Evolutionary conservation across 1,140 invertebrate genomes (phyloP).

Genomic region (Theocolax elegans): DNA sequence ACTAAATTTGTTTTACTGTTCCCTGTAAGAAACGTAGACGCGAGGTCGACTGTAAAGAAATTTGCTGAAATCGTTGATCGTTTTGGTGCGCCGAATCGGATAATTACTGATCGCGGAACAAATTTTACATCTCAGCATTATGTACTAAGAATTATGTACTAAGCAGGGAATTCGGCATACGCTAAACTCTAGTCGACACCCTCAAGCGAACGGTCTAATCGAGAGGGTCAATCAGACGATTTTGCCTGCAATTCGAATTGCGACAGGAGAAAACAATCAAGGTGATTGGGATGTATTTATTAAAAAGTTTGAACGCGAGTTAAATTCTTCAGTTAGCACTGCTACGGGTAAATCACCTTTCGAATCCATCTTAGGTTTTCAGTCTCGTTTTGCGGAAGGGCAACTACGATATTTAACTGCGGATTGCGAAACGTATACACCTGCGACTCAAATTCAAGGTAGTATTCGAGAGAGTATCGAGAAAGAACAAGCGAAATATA

Average conservation of each 20-base stretch:
- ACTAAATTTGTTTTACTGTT: constrained; percentile 33
- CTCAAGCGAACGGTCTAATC: constrained; percentile 46
- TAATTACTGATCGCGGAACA: constrained; percentile 39
- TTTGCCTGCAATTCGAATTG: too few species aligned
- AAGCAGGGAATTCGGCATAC: constrained; percentile 49
- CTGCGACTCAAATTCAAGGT: not conserved
- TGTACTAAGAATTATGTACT: constrained; percentile 41
- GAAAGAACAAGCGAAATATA: not conserved
- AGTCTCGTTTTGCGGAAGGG: constrained; percentile 8
- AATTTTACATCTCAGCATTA: constrained; percentile 39
- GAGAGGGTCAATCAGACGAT: too few species aligned
- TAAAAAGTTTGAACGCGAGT: constrained; percentile 8
- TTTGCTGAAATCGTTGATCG: constrained; percentile 27
- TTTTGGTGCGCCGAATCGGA: too few species aligned
- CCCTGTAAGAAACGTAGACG: constrained; percentile 6
- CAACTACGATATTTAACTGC: too few species aligned
- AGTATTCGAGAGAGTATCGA: not conserved
- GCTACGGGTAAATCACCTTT: constrained; percentile 11
- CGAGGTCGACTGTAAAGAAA: not conserved
- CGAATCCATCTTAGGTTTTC: constrained; percentile 4
- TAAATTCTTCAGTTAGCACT: constrained; percentile 15
- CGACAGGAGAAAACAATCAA: too few species aligned
- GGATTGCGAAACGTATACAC: constrained; percentile 1
- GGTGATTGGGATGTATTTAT: constrained; percentile 11
- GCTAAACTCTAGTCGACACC: constrained; percentile 45